Evolutionary conservation across 1,140 invertebrate genomes (phyloP).

Genomic region (Ceratoteleas bidentatus): DNA sequence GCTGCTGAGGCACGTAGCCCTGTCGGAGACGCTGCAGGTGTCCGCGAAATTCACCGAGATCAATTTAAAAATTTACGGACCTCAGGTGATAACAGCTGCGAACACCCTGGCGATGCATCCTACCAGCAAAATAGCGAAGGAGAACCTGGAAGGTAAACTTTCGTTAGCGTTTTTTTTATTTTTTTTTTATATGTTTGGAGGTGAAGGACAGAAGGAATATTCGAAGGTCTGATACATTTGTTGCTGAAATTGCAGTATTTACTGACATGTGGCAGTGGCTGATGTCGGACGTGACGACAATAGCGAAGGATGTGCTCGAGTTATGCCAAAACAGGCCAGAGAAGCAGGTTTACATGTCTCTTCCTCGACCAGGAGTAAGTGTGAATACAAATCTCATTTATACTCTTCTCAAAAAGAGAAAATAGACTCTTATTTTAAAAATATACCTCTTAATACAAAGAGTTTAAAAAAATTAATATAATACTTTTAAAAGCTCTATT

Average conservation of each 20-base stretch:
- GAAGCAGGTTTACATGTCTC: conserved; percentile 96
- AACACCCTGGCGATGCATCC: conserved; percentile 95
- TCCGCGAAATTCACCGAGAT: conserved; percentile 97
- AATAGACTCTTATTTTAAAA: too few species aligned
- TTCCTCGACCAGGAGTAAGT: conserved; percentile 95
- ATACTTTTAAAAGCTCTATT: not conserved
- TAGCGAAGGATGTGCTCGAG: conserved; percentile 95
- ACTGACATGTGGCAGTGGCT: conserved; percentile 98
- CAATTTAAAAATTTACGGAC: conserved; percentile 95
- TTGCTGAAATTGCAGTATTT: conserved; percentile 86
- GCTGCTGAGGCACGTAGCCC: conserved; percentile 95
- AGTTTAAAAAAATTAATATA: not conserved
- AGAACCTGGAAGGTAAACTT: conserved; percentile 94
- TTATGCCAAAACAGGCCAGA: conserved; percentile 89
- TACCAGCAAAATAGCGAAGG: conserved; percentile 96
- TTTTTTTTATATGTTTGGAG: too few species aligned
- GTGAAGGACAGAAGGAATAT: too few species aligned
- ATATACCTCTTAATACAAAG: not conserved
- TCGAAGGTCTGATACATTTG: not conserved
- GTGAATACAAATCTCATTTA: too few species aligned
- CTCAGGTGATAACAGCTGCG: conserved; percentile 96
- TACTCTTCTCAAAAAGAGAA: too few species aligned
- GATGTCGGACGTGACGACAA: conserved; percentile 91
- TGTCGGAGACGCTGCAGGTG: conserved; percentile 96
- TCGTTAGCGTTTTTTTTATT: too few species aligned